phyloP scores from a whole-genome alignment of 2,888 invertebrate genomes.

The Philhelius pedissequus region DNA sequence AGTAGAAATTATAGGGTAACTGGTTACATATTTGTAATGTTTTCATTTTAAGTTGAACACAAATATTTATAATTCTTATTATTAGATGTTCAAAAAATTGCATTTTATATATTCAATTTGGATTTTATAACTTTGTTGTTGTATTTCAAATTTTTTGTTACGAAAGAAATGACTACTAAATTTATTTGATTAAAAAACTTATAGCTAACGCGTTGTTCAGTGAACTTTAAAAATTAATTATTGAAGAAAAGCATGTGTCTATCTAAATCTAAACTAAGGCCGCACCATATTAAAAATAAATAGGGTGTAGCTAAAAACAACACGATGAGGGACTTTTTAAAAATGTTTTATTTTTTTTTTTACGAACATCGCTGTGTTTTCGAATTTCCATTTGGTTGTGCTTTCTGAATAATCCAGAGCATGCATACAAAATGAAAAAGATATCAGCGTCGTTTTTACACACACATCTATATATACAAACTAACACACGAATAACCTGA shows the following conservation, averaged over 20 bases:
- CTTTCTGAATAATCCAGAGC: slow-evolving; percentile 49
- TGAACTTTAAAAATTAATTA: neutral
- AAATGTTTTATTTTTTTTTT: neutral
- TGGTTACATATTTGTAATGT: too few relatives aligned
- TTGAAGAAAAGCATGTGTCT: too few relatives aligned
- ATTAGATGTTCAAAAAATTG: too few relatives aligned
- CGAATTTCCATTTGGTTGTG: neutral
- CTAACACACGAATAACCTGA: slow-evolving; percentile 11
- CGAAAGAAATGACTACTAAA: too few relatives aligned
- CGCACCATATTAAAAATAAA: neutral
- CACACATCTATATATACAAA: neutral
- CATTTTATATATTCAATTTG: too few relatives aligned
- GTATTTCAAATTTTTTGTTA: too few relatives aligned
- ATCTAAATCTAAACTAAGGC: neutral
- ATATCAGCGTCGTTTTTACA: neutral
- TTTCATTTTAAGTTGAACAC: too few relatives aligned
- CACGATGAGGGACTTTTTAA: neutral
- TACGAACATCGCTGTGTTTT: neutral
- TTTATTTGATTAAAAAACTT: too few relatives aligned
- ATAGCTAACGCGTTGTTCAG: too few relatives aligned
- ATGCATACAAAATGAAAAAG: slow-evolving; percentile 1
- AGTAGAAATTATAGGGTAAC: too few relatives aligned
- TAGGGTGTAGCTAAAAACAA: neutral
- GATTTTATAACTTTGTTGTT: too few relatives aligned
- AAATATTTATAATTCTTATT: too few relatives aligned